Evolutionary conservation across 2,888 invertebrate species (phyloP).

Genomic region (Perithous albicinctus): DNA sequence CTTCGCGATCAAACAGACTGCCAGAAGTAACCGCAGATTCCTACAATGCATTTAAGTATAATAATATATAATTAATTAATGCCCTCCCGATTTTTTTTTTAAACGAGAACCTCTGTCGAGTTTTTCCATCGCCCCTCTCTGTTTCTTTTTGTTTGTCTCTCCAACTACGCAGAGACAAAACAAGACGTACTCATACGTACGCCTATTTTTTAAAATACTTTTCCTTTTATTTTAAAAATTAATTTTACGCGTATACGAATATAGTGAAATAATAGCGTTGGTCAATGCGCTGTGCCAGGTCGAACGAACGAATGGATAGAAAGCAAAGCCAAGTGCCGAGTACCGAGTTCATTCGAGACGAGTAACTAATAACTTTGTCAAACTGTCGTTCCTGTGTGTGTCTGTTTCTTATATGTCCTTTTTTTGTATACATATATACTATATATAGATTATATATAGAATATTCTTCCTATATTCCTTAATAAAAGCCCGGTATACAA

Average conservation of each 20-base stretch:
- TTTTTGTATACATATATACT: slow-evolving; percentile 69
- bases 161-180: too few species aligned
- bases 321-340: slow-evolving; percentile 50
- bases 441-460: slow-evolving; percentile 74
- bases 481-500: slow-evolving; percentile 46
- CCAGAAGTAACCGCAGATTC: slow-evolving; percentile 81
- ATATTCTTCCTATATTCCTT: slow-evolving; percentile 52
- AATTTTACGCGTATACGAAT: slow-evolving; percentile 68
- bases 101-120: slow-evolving; percentile 46
- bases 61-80: slow-evolving; percentile 67
- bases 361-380: slow-evolving; percentile 50
- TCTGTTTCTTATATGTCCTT: slow-evolving; percentile 60
- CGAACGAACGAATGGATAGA: slow-evolving; percentile 41
- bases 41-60: slow-evolving; percentile 82
- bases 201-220: slow-evolving; percentile 44
- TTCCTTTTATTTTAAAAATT: slow-evolving; percentile 60
- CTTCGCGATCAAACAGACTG: slow-evolving; percentile 77
- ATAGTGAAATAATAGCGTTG: slow-evolving; percentile 56
- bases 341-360: slow-evolving; percentile 52
- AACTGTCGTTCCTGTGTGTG: slow-evolving; percentile 69
- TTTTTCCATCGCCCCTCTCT: slow-evolving; percentile 24
- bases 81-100: slow-evolving; percentile 32
- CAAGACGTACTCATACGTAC: slow-evolving; percentile 45
- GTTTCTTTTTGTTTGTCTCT: slow-evolving; percentile 50
- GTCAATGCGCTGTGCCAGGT: slow-evolving; percentile 61